Conservation (phyloP, 2,888 invertebrate genomes). For the Spodoptera littoralis region DNA sequence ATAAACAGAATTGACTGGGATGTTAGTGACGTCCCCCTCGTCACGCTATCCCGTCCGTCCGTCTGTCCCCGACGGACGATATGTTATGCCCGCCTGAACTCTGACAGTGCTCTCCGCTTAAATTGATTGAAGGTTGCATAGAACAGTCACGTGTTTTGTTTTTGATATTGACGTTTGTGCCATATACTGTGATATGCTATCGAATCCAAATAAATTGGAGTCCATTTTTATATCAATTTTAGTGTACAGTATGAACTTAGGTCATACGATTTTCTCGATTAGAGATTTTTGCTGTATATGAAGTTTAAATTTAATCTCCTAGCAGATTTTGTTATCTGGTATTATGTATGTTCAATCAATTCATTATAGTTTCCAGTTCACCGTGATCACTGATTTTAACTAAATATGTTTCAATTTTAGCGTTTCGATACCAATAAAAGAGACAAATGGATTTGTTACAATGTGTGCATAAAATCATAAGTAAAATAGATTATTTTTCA, state of each 20-base stretch:
- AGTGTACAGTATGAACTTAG: not conserved
- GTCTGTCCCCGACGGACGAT: constrained; percentile 71
- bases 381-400: too few relatives aligned
- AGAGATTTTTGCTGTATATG: too few relatives aligned
- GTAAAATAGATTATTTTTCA: not conserved
- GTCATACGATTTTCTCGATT: not conserved
- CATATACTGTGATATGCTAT: not conserved
- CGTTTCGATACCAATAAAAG: too few relatives aligned
- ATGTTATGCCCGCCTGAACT: constrained; percentile 73
- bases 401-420: too few relatives aligned
- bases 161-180: constrained; percentile 33
- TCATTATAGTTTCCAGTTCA: too few relatives aligned
- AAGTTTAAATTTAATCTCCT: too few relatives aligned
- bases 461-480: too few relatives aligned
- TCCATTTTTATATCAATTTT: not conserved
- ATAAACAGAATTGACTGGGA: constrained; percentile 61
- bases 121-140: constrained; percentile 69
- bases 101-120: constrained; percentile 64
- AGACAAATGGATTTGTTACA: not conserved
- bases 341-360: too few relatives aligned
- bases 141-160: constrained; percentile 36
- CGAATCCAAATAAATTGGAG: not conserved
- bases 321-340: too few relatives aligned
- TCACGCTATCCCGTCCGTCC: constrained; percentile 60
- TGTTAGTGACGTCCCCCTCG: constrained; percentile 70